Percentiles rank a stretch among this genome's conserved stretches.
These are phyloP conservation scores for Lepus europaeus DNA, from an alignment of 2,113 vertebrate genomes.

Conservation along the genomic window DNA sequence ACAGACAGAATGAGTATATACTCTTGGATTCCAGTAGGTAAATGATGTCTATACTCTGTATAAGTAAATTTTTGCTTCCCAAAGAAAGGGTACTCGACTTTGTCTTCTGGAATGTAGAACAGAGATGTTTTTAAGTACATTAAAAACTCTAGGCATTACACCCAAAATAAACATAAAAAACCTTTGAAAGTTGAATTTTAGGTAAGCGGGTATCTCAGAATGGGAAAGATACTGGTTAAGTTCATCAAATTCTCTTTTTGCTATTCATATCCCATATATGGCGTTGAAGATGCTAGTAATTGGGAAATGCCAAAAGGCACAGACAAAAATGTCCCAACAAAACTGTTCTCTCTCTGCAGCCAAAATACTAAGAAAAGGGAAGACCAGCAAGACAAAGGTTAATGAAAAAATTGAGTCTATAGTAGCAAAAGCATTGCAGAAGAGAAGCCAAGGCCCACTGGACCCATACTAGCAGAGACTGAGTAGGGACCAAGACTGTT, in stretches of 20 bases:
- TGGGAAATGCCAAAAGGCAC: background rate
- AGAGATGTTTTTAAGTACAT: background rate
- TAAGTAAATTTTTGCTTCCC: background rate
- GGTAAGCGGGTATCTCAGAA: background rate
- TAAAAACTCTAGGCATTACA: background rate
- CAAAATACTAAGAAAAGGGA: background rate
- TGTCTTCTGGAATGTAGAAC: background rate
- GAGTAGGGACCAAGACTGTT: background rate
- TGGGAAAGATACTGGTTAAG: background rate
- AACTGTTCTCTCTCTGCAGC: background rate
- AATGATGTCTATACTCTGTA: background rate
- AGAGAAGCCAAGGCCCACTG: no score
- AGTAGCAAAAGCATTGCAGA: no score
- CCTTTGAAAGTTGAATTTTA: background rate
- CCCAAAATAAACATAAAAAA: background rate
- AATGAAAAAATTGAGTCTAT: no score
- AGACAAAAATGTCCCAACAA: background rate
- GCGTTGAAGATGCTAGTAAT: background rate
- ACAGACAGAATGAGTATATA: background rate
- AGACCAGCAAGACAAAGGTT: background rate
- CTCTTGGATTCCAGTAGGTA: background rate
- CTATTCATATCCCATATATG: background rate
- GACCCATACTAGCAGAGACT: background rate
- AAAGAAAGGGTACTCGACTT: background rate
- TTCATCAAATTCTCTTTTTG: background rate